Evolutionary conservation across 2,797 vertebrate species (phyloP).

Genomic region (Lepus oiostolus): DNA sequence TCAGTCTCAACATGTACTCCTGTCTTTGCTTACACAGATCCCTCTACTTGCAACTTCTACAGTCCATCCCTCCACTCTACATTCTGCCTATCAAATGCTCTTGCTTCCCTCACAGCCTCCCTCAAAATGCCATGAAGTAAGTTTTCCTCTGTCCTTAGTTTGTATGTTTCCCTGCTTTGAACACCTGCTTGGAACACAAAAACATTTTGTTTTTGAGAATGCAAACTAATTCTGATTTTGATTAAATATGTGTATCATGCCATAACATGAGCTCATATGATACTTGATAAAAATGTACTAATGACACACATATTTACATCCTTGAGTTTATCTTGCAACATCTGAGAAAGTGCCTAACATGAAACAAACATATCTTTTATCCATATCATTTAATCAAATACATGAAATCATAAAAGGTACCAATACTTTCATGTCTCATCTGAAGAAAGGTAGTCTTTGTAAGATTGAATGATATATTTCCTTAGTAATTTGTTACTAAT

Average conservation of each 20-base stretch:
- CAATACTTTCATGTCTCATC: neutral
- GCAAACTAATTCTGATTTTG: neutral
- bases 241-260: neutral
- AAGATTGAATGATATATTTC: neutral
- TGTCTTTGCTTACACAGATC: neutral
- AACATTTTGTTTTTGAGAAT: neutral
- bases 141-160: neutral
- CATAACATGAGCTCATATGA: neutral
- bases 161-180: neutral
- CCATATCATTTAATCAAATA: neutral
- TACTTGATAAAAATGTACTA: neutral
- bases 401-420: neutral
- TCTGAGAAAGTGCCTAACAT: neutral
- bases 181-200: no score
- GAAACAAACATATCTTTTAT: no score
- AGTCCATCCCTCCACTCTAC: no score
- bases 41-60: neutral
- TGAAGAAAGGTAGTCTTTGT: neutral
- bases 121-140: no score
- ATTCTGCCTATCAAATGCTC: neutral
- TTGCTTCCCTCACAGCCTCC: neutral
- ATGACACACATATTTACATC: no score
- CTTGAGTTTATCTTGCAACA: neutral
- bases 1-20: fast-evolving
- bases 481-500: constrained; percentile 28